Conservation (phyloP, 2,797 vertebrate species). For the Sebastes glaucus region DNA sequence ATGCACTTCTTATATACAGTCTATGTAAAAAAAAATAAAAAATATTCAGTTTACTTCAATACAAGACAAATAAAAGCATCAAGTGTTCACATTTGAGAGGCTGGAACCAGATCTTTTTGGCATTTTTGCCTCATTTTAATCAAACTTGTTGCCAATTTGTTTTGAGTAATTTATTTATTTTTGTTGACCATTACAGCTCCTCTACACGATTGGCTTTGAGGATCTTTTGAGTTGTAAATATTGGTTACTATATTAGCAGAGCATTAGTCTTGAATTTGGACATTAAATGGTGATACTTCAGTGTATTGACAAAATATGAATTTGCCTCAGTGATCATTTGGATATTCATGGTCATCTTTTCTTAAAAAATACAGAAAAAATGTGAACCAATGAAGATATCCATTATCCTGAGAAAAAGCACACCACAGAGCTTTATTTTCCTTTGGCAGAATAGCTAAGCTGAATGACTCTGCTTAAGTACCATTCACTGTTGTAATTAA, state of each 20-base stretch:
- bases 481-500: neutral
- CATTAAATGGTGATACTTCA: neutral
- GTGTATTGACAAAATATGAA: neutral
- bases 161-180: neutral
- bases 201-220: neutral
- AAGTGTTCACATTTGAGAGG: neutral
- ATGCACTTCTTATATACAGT: too few species aligned
- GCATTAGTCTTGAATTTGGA: neutral
- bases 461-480: neutral
- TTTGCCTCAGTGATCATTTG: neutral
- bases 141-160: neutral
- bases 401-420: conserved; percentile 3
- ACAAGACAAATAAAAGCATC: neutral
- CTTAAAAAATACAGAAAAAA: neutral
- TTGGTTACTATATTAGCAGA: neutral
- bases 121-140: neutral
- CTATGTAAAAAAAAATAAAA: neutral
- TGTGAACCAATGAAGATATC: neutral
- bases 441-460: neutral
- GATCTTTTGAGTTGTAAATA: neutral
- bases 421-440: neutral
- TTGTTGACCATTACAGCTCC: neutral
- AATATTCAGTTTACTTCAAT: neutral
- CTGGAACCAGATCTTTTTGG: neutral
- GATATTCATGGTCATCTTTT: neutral